These are phyloP conservation scores for Pelodiscus sinensis DNA, from an alignment of 2,113 vertebrate species.

Conservation along the genomic window DNA sequence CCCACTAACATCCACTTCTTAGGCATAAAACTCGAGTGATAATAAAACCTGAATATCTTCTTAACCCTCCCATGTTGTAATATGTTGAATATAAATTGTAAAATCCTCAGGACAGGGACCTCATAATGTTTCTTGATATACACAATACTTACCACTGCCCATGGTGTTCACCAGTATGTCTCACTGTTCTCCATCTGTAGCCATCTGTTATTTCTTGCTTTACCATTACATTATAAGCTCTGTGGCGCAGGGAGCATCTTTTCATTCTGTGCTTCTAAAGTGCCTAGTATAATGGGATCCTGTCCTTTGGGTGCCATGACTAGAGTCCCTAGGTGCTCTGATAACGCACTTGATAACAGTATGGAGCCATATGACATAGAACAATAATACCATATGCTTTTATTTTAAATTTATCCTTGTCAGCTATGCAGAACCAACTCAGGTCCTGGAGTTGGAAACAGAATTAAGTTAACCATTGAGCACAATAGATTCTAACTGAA, in stretches of 20 bases:
- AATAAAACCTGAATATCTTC: not conserved
- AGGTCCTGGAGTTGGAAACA: not conserved
- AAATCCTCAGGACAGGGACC: not conserved
- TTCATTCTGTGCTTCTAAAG: not conserved
- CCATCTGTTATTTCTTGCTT: not conserved
- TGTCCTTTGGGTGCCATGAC: not conserved
- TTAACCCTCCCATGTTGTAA: not conserved
- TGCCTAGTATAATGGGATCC: not conserved
- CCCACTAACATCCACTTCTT: not conserved
- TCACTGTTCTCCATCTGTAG: not conserved
- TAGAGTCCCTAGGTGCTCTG: not conserved
- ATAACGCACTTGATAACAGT: not conserved
- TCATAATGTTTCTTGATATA: not conserved
- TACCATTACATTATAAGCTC: not conserved
- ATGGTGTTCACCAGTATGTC: not conserved
- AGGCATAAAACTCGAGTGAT: not conserved
- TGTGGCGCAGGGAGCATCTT: not conserved
- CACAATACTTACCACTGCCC: not conserved
- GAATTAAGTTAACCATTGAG: not conserved
- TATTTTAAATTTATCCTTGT: not conserved
- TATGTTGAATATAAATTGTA: not conserved
- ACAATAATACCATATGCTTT: rapidly evolving
- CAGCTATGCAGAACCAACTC: not conserved
- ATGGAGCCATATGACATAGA: not conserved
- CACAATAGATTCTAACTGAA: not conserved